A percentile compares a stretch with the other conserved stretches of the same genome.
These are phyloP conservation scores for Euphydryas editha DNA, from an alignment of 2,888 invertebrate species.

Conservation along the genomic window DNA sequence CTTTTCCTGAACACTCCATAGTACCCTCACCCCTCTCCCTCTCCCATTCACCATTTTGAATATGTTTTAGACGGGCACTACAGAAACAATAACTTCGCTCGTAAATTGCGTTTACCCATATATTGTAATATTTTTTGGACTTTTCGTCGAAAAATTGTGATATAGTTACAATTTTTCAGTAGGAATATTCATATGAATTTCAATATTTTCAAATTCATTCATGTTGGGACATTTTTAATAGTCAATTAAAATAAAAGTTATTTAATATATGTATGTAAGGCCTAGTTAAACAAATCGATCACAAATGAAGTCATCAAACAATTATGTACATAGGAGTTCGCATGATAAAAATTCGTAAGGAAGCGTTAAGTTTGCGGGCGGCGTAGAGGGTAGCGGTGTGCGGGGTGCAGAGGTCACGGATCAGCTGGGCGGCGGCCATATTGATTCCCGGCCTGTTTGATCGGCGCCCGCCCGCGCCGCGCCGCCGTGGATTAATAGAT, in stretches of 20 bases:
- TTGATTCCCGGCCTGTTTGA: slow-evolving; percentile 83
- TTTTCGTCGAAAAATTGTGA: slow-evolving; percentile 7
- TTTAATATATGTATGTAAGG: too few species aligned
- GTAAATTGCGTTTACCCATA: slow-evolving; percentile 24
- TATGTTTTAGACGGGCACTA: slow-evolving; percentile 17
- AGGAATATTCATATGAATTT: slow-evolving; percentile 12
- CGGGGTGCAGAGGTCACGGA: slow-evolving; percentile 78
- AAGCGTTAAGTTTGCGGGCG: slow-evolving; percentile 66
- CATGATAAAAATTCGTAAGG: slow-evolving; percentile 62
- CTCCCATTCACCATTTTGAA: slow-evolving; percentile 13
- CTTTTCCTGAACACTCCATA: slow-evolving; percentile 19
- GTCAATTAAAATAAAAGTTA: too few species aligned
- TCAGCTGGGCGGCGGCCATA: slow-evolving; percentile 83
- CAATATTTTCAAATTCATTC: not conserved
- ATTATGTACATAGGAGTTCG: slow-evolving; percentile 38
- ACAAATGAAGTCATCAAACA: slow-evolving; percentile 32
- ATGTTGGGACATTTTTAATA: too few species aligned
- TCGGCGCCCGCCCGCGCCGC: slow-evolving; percentile 73
- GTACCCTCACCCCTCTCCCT: not conserved
- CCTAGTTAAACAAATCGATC: slow-evolving; percentile 29
- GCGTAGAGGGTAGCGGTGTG: slow-evolving; percentile 48
- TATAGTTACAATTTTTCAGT: not conserved
- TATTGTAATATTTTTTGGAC: slow-evolving; percentile 19
- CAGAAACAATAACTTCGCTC: slow-evolving; percentile 24
- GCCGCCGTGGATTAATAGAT: slow-evolving; percentile 75